phyloP scores from a whole-genome alignment of 1,140 invertebrate genomes.

The Helicoverpa armigera region DNA sequence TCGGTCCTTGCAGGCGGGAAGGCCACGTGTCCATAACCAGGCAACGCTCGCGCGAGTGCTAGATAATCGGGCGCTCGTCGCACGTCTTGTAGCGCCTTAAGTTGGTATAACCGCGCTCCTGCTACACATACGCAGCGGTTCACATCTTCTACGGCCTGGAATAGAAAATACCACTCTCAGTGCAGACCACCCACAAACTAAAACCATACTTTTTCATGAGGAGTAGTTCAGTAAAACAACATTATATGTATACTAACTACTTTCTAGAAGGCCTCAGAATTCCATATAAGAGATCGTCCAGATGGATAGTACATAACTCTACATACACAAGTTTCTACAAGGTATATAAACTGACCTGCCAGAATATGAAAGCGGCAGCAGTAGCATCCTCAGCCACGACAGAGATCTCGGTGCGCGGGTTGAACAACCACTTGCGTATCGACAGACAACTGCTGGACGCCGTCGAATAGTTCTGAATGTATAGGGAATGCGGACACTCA shows the following conservation, averaged over 20 bases:
- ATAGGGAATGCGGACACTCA: conserved; percentile 98
- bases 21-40: conserved; percentile 96
- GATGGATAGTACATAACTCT: too few species aligned
- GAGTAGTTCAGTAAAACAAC: too few species aligned
- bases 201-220: too few species aligned
- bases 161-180: too few species aligned
- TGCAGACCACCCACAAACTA: too few species aligned
- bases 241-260: too few species aligned
- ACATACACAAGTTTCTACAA: too few species aligned
- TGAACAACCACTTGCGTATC: conserved; percentile 97
- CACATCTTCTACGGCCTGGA: conserved; percentile 96
- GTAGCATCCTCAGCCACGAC: conserved; percentile 80
- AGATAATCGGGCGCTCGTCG: conserved; percentile 96
- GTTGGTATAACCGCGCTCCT: conserved; percentile 96
- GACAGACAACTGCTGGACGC: conserved; percentile 98
- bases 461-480: conserved; percentile 99
- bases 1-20: conserved; percentile 92
- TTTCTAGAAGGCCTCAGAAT: too few species aligned
- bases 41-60: conserved; percentile 93
- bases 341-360: conserved; percentile 64
- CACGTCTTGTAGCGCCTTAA: conserved; percentile 97
- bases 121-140: conserved; percentile 96
- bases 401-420: conserved; percentile 76
- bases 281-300: too few species aligned
- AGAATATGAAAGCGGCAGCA: conserved; percentile 92